These are phyloP conservation scores for Protobothrops flavoviridis DNA, from an alignment of 2,113 vertebrate species.

Conservation along the genomic window DNA sequence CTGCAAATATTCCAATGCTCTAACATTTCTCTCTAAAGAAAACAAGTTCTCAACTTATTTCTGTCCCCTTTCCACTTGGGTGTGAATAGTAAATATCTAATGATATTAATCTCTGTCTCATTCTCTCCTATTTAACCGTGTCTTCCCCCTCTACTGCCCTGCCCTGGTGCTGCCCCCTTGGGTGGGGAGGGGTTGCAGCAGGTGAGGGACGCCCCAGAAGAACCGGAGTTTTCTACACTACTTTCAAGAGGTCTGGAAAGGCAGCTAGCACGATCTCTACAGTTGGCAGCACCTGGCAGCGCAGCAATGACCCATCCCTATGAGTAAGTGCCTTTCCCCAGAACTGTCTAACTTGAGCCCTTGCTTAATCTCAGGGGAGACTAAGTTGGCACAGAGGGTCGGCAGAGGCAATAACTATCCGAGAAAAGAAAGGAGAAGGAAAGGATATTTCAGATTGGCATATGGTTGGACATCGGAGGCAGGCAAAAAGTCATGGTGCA, in stretches of 20 bases:
- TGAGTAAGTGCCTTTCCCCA: slow-evolving; percentile 56
- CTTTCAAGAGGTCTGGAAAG: slow-evolving; percentile 39
- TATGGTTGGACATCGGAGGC: background rate
- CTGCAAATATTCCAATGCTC: background rate
- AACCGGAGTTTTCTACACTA: slow-evolving; percentile 24
- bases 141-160: slow-evolving; percentile 15
- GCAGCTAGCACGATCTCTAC: slow-evolving; percentile 57
- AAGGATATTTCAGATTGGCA: background rate
- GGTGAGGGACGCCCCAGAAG: slow-evolving; percentile 33
- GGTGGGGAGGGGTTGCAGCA: slow-evolving; percentile 19
- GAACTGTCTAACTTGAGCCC: background rate
- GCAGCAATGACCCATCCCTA: slow-evolving; percentile 60
- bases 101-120: slow-evolving; percentile 58
- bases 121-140: slow-evolving; percentile 50
- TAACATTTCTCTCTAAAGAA: background rate
- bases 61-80: background rate
- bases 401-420: too few species aligned
- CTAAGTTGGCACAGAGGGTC: background rate
- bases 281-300: slow-evolving; percentile 52
- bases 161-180: slow-evolving; percentile 32
- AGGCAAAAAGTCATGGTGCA: too few species aligned
- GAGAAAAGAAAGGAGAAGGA: background rate
- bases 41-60: background rate
- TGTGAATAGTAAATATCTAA: background rate
- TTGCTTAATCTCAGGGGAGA: too few species aligned